Conservation (phyloP, 2,113 vertebrate species). For the Propithecus coquereli region DNA sequence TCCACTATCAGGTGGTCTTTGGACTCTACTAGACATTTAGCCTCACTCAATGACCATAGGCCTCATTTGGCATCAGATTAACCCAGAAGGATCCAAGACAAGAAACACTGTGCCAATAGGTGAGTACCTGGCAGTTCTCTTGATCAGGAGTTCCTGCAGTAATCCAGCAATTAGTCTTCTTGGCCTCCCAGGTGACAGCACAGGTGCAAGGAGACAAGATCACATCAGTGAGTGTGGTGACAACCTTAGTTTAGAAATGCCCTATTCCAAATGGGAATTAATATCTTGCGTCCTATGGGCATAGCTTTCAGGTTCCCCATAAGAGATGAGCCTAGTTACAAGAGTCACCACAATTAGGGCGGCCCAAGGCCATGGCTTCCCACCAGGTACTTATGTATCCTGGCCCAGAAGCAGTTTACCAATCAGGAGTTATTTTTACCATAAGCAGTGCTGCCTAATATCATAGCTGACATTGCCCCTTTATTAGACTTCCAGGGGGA, state of each 20-base stretch:
- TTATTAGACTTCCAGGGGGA: background rate
- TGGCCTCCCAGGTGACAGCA: background rate
- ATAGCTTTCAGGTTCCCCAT: background rate
- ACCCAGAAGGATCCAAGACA: background rate
- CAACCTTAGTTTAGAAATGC: slow-evolving; percentile 18
- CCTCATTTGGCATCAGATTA: background rate
- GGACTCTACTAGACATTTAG: background rate
- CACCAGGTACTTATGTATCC: background rate
- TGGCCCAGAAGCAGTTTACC: background rate
- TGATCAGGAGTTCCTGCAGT: background rate
- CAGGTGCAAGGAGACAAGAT: background rate
- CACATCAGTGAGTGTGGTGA: background rate
- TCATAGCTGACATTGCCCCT: background rate
- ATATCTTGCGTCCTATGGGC: background rate
- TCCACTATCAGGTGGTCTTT: background rate
- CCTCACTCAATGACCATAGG: background rate
- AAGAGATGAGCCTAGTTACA: background rate
- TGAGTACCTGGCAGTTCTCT: background rate
- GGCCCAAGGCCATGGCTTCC: background rate
- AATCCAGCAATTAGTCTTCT: background rate
- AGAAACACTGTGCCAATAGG: background rate
- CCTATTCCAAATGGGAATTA: background rate
- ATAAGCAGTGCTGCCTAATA: background rate
- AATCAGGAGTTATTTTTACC: background rate
- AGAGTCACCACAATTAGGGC: background rate